Percentiles rank a stretch among this genome's conserved stretches.
Conservation (phyloP, 2,888 invertebrate species). For the Catocala fraxini region DNA sequence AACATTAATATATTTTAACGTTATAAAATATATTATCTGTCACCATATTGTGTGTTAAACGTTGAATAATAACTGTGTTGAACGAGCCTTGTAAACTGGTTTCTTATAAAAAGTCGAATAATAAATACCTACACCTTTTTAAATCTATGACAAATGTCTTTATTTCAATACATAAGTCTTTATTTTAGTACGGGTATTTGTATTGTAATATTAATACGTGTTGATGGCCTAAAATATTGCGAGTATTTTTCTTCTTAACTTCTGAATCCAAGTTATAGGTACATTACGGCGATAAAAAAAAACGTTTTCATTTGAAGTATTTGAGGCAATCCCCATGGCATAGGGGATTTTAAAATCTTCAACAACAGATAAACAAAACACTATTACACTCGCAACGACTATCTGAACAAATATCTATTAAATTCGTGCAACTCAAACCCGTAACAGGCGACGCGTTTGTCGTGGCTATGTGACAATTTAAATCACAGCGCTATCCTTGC, state of each 20-base stretch:
- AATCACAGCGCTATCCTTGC: no score
- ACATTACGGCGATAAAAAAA: no score
- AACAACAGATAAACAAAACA: no score
- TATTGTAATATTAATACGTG: constrained; percentile 10
- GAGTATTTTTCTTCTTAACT: constrained; percentile 6
- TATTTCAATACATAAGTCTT: constrained; percentile 26
- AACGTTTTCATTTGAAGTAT: no score
- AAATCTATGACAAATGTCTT: constrained; percentile 41
- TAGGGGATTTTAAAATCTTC: no score
- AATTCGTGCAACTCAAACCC: no score
- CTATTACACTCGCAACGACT: no score
- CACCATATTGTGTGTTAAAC: constrained; percentile 24
- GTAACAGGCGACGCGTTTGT: no score
- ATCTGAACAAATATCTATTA: no score
- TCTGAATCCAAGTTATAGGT: no score
- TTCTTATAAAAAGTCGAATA: constrained; percentile 28
- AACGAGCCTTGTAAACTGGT: constrained; percentile 26
- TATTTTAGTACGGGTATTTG: constrained; percentile 3
- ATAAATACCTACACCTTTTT: constrained; percentile 18
- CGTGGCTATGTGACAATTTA: no score
- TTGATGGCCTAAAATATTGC: constrained; percentile 19
- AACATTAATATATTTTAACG: constrained; percentile 35
- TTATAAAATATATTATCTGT: constrained; percentile 29
- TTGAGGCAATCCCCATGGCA: no score
- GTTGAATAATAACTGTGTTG: constrained; percentile 29